Conservation (phyloP, 2,797 vertebrate species). For the Nannoperca australis region DNA sequence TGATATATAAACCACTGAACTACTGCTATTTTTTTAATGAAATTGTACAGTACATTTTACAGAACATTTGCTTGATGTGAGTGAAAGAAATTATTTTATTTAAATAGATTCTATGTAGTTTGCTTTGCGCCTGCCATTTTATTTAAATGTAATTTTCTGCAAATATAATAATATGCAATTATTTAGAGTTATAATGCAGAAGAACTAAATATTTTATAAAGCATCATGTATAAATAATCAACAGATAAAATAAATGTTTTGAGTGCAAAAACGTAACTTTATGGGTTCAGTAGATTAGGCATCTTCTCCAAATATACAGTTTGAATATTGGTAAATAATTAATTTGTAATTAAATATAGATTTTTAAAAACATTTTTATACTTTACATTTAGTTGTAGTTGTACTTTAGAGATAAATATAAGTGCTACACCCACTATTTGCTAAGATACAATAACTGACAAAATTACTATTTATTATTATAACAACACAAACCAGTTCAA, state of each 20-base stretch:
- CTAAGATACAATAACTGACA: conserved; percentile 18
- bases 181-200: conserved; percentile 10
- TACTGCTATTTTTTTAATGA: conserved; percentile 3
- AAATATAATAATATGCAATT: conserved; percentile 14
- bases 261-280: conserved; percentile 5
- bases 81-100: conserved; percentile 7
- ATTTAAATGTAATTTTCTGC: neutral
- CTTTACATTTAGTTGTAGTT: neutral
- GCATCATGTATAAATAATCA: neutral
- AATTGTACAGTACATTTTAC: conserved; percentile 29
- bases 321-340: conserved; percentile 12
- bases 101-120: neutral
- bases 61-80: conserved; percentile 15
- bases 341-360: conserved; percentile 35
- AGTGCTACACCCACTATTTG: conserved; percentile 8
- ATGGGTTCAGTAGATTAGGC: neutral
- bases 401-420: neutral
- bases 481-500: conserved; percentile 61
- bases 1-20: neutral
- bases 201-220: neutral
- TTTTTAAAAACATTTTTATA: conserved; percentile 3
- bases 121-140: neutral
- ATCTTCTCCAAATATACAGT: conserved; percentile 17
- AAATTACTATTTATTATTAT: conserved; percentile 51
- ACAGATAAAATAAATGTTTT: neutral